phyloP scores from a whole-genome alignment of 2,113 vertebrate species.

The Pycnonotus jocosus region DNA sequence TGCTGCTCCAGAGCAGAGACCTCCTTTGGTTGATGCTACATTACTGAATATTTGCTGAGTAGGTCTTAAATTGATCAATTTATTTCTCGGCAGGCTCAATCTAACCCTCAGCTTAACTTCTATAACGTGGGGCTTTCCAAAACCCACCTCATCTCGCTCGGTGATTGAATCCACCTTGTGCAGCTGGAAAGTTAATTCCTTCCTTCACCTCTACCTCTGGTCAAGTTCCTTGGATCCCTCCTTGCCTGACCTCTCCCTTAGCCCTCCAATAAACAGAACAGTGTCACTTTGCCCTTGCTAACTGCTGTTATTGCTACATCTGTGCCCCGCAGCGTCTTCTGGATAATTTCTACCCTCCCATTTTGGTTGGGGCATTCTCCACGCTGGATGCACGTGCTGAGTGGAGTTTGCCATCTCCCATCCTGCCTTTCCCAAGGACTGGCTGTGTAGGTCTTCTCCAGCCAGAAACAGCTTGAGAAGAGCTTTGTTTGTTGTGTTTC shows the following conservation, averaged over 20 bases:
- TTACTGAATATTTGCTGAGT: neutral
- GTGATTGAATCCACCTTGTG: neutral
- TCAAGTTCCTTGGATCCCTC: neutral
- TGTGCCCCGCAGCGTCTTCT: neutral
- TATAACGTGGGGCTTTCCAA: neutral
- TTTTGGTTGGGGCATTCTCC: neutral
- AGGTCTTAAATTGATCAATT: neutral
- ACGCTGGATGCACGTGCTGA: rapidly evolving
- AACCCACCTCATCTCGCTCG: neutral
- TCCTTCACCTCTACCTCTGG: neutral
- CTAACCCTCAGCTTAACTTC: neutral
- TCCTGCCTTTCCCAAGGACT: neutral
- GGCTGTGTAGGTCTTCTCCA: neutral
- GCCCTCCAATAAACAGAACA: neutral
- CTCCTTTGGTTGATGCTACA: neutral
- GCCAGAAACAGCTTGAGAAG: neutral
- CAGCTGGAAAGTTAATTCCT: neutral
- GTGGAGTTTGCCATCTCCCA: neutral
- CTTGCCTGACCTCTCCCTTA: neutral
- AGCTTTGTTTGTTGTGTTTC: neutral
- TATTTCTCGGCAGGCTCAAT: neutral
- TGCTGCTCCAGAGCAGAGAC: neutral
- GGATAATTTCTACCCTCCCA: rapidly evolving
- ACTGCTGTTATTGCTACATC: neutral
- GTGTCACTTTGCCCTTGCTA: neutral